Percentiles rank a stretch among this genome's conserved stretches.
Conservation (phyloP, 2,888 invertebrate genomes). For the Calephelis perditalis region DNA sequence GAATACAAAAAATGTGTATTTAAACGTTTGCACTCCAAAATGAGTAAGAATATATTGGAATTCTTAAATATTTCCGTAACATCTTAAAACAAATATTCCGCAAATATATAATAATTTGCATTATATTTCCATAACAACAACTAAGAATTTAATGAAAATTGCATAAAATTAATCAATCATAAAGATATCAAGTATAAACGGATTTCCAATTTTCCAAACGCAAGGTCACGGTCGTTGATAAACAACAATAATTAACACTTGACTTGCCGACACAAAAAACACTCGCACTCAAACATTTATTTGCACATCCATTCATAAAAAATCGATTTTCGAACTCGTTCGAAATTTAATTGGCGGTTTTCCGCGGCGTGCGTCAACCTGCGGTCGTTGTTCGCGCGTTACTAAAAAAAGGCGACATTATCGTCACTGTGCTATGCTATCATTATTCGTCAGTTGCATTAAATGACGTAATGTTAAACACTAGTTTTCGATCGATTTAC, state of each 20-base stretch:
- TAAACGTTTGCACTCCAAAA: too few species aligned
- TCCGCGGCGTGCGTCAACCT: slow-evolving; percentile 55
- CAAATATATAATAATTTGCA: too few species aligned
- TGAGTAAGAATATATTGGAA: too few species aligned
- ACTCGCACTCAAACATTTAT: slow-evolving; percentile 50
- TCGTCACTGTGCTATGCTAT: slow-evolving; percentile 48
- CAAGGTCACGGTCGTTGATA: slow-evolving; percentile 18
- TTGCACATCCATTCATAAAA: slow-evolving; percentile 41
- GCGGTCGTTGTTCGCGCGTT: slow-evolving; percentile 56
- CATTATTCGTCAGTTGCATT: slow-evolving; percentile 32
- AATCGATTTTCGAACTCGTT: slow-evolving; percentile 43
- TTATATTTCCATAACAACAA: too few species aligned
- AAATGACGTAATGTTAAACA: slow-evolving; percentile 27
- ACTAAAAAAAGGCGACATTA: slow-evolving; percentile 49
- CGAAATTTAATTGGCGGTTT: slow-evolving; percentile 32
- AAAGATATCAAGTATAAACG: slow-evolving; percentile 8
- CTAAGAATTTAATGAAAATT: too few species aligned
- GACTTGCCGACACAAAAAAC: slow-evolving; percentile 32
- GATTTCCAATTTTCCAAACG: slow-evolving; percentile 9
- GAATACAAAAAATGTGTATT: too few species aligned
- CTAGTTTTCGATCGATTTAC: slow-evolving; percentile 14
- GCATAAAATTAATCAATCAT: background rate
- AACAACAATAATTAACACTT: slow-evolving; percentile 22
- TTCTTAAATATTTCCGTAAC: too few species aligned
- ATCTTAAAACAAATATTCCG: too few species aligned